Base-by-base conservation (phyloP, 92 coral and sea anemone species). In the Pocillopora grandis region DNA sequence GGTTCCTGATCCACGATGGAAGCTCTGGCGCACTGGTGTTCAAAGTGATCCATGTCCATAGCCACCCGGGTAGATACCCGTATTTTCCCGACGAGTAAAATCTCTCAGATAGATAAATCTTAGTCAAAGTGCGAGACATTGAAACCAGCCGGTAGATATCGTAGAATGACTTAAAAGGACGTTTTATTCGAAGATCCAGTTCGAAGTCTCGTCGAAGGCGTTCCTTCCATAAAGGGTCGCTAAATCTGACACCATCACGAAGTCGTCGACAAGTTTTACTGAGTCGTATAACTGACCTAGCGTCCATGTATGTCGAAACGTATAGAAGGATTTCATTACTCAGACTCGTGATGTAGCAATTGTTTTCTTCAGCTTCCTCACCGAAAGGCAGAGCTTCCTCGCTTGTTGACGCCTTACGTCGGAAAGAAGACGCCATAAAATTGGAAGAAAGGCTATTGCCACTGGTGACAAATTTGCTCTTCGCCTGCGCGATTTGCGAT, bases 11-110 rank as follows among this genome's bases (percentile, higher is more conserved):
- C 99, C 99, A 96, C 15, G 88, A 82, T 9, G 99, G 99, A 14
- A 96, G 89, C 60, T 89, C 86, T 19, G 99, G 99, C 48, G 96
- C 95, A 49, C 89, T 90, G 20, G 96, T 94, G 86, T 94, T 94
- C 36, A 96, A 70, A 15, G 94, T 95, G 21, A 91, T 86, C 99
- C 99, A 97, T 13, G 97, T 92, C 99, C 99, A 97, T 16, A 97
- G 88, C 99, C 99, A 97, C 3, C 97, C 93, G 4, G 99, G 99
- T 27, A 97, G 85, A 62, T 87, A 88, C 12, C 99, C 99, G 76
- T 92, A 97, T 75, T 91, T 89, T 9, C 90, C 93, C 48, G 98
- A 92, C 35, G 86, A 81, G 76, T 92, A 94, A 71, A 88, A 94
- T 69, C 93, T 88, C 66, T 92, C 94, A 19, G 98, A 97, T 12